phyloP scores from a whole-genome alignment of 2,797 vertebrate species.

The Pitangus sulphuratus region DNA sequence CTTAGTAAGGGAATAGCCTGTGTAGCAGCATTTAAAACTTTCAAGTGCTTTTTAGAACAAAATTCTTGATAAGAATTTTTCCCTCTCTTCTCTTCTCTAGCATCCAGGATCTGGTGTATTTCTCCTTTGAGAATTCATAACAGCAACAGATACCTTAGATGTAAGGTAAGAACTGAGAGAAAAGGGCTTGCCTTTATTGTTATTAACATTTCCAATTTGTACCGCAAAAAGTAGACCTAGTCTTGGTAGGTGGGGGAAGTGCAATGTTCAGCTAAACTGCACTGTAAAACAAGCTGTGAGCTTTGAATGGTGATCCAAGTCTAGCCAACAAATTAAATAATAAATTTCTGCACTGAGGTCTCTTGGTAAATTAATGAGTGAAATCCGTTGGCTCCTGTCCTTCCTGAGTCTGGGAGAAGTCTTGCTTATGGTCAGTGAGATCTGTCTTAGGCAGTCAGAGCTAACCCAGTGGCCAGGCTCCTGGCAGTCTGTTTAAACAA shows the following conservation, averaged over 20 bases:
- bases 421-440: rapidly evolving
- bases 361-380: neutral
- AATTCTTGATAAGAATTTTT: neutral
- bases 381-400: neutral
- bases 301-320: neutral
- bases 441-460: neutral
- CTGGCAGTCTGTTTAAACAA: neutral
- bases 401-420: neutral
- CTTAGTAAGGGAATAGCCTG: neutral
- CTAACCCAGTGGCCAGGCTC: neutral
- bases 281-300: neutral
- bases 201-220: neutral
- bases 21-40: slow-evolving; percentile 42
- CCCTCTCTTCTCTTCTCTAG: neutral
- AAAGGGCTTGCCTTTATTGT: neutral
- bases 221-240: neutral
- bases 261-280: neutral
- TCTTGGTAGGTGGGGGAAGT: neutral
- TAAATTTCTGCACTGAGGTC: neutral
- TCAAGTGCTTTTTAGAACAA: slow-evolving; percentile 14
- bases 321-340: neutral
- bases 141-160: neutral
- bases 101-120: neutral
- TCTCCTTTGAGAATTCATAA: neutral
- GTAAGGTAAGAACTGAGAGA: neutral